Evolutionary conservation across 2,797 vertebrate genomes (phyloP).

Genomic region (Cyclura pinguis): DNA sequence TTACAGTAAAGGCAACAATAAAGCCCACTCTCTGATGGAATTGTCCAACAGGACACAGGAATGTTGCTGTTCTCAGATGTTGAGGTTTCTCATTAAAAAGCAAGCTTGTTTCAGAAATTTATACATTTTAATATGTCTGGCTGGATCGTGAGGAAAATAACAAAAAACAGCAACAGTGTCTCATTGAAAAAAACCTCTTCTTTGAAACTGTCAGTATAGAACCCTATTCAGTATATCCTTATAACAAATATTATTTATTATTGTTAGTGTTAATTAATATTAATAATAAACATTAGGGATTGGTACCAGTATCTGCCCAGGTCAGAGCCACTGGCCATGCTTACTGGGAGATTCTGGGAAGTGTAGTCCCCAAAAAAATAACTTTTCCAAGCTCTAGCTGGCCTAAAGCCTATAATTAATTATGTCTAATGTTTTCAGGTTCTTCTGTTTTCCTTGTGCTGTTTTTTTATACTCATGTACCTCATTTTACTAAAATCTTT

Average conservation of each 20-base stretch:
- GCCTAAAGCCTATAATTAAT: background rate
- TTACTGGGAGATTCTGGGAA: background rate
- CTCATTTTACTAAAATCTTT: background rate
- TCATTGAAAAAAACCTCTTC: slow-evolving; percentile 26
- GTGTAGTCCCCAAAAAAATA: background rate
- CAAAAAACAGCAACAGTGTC: background rate
- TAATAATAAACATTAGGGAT: background rate
- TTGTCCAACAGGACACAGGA: slow-evolving; percentile 71
- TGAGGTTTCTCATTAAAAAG: slow-evolving; percentile 69
- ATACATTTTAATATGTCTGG: slow-evolving; percentile 70
- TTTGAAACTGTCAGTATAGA: background rate
- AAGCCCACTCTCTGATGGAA: slow-evolving; percentile 66
- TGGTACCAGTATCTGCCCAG: background rate
- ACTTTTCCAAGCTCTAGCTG: accelerated
- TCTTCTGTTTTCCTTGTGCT: background rate
- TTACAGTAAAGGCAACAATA: slow-evolving; percentile 64
- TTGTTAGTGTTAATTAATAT: slow-evolving; percentile 19
- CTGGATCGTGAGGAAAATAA: slow-evolving; percentile 43
- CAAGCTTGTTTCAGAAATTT: slow-evolving; percentile 71
- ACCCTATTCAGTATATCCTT: background rate
- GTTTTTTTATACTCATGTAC: background rate
- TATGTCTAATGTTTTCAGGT: background rate
- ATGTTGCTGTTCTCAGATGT: slow-evolving; percentile 69
- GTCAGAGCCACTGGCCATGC: background rate
- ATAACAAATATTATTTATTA: slow-evolving; percentile 23